Evolutionary conservation across 2,888 invertebrate species (phyloP), one percentile per base, ranked within the genome.

Genomic region (Scelioninae gen. 2): DNA sequence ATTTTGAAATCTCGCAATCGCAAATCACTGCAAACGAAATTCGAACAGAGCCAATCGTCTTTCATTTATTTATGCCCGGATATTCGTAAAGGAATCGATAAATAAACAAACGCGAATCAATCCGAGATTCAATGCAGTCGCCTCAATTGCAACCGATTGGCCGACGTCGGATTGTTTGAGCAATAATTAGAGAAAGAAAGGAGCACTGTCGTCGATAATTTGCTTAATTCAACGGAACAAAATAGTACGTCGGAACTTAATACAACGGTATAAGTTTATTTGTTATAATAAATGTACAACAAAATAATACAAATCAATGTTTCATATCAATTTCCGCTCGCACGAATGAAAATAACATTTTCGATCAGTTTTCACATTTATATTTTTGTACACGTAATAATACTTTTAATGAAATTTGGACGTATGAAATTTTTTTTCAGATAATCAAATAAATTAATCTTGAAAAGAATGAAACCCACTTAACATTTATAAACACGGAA

Each of bases 391-490:
- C 19, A 16, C 6, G 25, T 25, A 64, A 28, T 55, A 55, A 37
- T 28, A 25, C 16, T 39, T 48, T 43, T 39, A 65, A 55, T 65
- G 25, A 31, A 46, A 65, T 65, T 65, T 46, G 13, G 25, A 65
- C 33, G 35, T 57, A 25, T 57, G 9, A 22, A 46, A 18, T 39
- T 46, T 65, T n/a, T n/a, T 45, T 46, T 31, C 48, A 10, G 55
- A 37, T 65, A 67, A 52, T 67, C 41, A 48, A 67, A 67, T 67
- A 18, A 67, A 67, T 57, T 57, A 48, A 33, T 50, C 33, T 57
- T 41, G 57, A 67, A 67, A 67, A 67, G 57, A 67, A 58, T 55
- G 48, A 13, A 48, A 55, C 48, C 48, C 48, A n/a, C 48, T 65
- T 39, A 65, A 64, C 53, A 55, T 39, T 39, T 53, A 33, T 65